A percentile compares a stretch with the other conserved stretches of the same genome.
Conservation (phyloP, 2,797 vertebrate genomes). For the Neopelma chrysocephalum region DNA sequence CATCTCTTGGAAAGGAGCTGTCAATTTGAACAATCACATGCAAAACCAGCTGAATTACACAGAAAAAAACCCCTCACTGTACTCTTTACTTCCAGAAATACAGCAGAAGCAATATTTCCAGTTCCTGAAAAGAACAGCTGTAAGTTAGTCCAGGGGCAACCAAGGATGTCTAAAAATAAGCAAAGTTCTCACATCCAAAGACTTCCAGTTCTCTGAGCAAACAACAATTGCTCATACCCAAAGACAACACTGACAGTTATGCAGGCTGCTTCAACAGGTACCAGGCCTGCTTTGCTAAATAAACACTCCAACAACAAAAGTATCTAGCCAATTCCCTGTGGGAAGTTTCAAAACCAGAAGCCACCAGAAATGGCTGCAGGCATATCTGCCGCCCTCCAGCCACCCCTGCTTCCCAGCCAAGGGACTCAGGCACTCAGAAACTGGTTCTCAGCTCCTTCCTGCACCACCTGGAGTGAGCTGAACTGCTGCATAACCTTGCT, state of each 20-base stretch:
- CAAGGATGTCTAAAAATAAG: fast-evolving
- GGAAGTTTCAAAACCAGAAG: not conserved
- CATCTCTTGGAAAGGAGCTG: not conserved
- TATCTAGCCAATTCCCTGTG: not conserved
- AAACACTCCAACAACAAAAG: not conserved
- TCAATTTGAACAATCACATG: not conserved
- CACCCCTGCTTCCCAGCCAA: not conserved
- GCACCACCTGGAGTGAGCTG: not conserved
- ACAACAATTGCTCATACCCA: not conserved
- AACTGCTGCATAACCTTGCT: not conserved
- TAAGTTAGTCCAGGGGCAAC: not conserved
- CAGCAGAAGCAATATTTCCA: not conserved
- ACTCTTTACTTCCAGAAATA: not conserved
- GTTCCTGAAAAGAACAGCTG: not conserved
- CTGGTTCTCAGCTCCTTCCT: not conserved
- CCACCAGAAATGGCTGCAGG: not conserved
- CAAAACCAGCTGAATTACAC: not conserved
- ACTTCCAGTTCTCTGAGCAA: not conserved
- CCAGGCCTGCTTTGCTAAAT: not conserved
- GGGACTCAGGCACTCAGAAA: not conserved
- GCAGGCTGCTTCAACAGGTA: conserved; percentile 4
- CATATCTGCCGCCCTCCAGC: not conserved
- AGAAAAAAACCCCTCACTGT: not conserved
- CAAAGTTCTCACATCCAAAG: not conserved
- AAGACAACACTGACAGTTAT: not conserved